Evolutionary conservation across 2,113 vertebrate species (phyloP), one percentile per base, ranked within the genome.

Genomic region (Seriola quinqueradiata): DNA sequence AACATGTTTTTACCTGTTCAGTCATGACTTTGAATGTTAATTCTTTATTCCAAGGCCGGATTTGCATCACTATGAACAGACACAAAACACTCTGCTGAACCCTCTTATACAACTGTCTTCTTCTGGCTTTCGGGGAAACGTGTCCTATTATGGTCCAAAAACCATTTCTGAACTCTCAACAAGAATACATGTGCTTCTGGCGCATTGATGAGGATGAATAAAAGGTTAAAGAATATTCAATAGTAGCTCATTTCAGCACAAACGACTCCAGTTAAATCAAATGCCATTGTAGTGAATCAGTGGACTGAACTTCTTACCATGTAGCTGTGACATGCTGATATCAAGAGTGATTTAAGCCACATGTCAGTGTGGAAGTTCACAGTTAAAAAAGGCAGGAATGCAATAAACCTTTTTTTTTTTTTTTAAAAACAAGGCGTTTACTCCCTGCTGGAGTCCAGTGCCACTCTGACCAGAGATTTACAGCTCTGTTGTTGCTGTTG

Each of bases 311-410:
- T 12, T 36, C 50, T 65, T 21, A 34, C 55, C 19, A 4, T 44
- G 42, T 10, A 9, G 42, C 78, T 52, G 58, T 32, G 66, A 63
- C 34, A 28, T 6, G 32, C 54, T 11, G 61, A 61, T 73, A 67
- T 83, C 79, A 77, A 16, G 19, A 32, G 48, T 54, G 81, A 77
- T 81, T 79, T 34, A 81, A 2, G 72, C 72, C 28, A 28, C 70
- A 36, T 6, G 64, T 48, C 40, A n/a, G 34, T 4, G 71, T 17
- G 4, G 73, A 9, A 14, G 44, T 59, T 86, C 52, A 77, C 44
- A 12, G 75, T 61, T 79, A 48, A 84, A 81, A 74, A 60, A 68
- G 36, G 42, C 75, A 74, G 83, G 77, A 85, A 81, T 61, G 64
- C 68, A 74, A 77, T 89, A 74, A 86, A 90, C 34, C 16, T 66